Percentiles rank a stretch among this genome's conserved stretches.
Conservation (phyloP, 2,888 invertebrate genomes). For the Hymenopus coronatus region DNA sequence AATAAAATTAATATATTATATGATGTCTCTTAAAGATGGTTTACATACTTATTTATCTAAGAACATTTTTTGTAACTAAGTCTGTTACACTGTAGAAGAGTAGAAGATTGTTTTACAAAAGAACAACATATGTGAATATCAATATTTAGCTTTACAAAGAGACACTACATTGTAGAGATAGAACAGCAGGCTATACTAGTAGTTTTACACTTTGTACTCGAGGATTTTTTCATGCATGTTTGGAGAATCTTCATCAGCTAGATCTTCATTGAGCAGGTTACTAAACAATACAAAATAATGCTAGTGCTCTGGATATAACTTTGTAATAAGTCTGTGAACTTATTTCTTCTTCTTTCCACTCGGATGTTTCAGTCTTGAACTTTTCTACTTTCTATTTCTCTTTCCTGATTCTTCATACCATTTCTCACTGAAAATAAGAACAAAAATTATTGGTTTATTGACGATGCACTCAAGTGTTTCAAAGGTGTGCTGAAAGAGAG, state of each 20-base stretch:
- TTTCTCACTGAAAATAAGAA: conserved; percentile 60
- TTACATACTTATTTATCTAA: too few relatives aligned
- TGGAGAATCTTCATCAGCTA: neutral
- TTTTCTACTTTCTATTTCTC: conserved; percentile 32
- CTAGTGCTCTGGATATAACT: neutral
- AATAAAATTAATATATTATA: too few relatives aligned
- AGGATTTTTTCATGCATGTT: neutral
- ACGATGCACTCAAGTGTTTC: too few relatives aligned
- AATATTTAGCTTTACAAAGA: neutral
- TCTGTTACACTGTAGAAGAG: neutral
- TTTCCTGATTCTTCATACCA: conserved; percentile 59
- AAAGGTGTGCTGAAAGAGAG: too few relatives aligned
- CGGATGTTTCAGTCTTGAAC: neutral
- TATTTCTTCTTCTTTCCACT: neutral
- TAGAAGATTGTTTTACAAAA: neutral
- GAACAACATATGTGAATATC: neutral
- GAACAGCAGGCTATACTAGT: neutral
- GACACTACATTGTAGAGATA: neutral
- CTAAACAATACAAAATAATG: neutral
- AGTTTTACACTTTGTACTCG: neutral
- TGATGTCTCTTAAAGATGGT: too few relatives aligned
- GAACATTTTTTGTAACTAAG: neutral
- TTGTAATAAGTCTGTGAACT: neutral
- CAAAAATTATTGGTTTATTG: neutral
- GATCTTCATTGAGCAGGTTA: neutral